These are phyloP conservation scores for Pocillopora damicornis DNA, from an alignment of 64 coral and sea anemone genomes.

Conservation along the genomic window DNA sequence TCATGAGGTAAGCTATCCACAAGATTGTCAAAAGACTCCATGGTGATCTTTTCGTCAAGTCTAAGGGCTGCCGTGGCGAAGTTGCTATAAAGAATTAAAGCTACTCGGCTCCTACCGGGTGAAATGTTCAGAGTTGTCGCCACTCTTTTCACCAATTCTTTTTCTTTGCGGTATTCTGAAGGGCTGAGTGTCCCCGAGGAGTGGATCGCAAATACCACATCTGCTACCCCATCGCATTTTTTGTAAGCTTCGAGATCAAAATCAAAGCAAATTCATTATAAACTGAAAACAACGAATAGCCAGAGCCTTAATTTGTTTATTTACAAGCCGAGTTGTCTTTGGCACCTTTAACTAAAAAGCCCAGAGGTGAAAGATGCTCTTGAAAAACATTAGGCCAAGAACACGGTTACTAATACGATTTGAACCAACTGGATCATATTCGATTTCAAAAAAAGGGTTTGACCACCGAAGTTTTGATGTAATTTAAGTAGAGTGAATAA, in stretches of 20 bases:
- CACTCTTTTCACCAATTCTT: conserved; percentile 65
- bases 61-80: conserved; percentile 39
- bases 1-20: conserved; percentile 45
- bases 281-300: background rate
- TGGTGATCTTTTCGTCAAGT: conserved; percentile 48
- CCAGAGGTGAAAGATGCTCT: no score
- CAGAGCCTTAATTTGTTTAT: background rate
- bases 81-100: conserved; percentile 69
- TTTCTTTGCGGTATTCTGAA: conserved; percentile 60
- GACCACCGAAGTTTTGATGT: no score
- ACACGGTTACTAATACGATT: no score
- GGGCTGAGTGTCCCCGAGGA: conserved; percentile 60
- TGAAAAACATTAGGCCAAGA: no score
- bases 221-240: conserved; percentile 28
- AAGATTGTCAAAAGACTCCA: conserved; percentile 45
- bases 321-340: no score
- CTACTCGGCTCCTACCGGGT: conserved; percentile 47
- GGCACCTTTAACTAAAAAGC: no score
- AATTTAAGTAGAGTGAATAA: no score
- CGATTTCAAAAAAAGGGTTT: no score
- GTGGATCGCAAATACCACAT: conserved; percentile 78
- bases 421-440: no score
- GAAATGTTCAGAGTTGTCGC: conserved; percentile 45
- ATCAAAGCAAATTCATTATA: background rate
- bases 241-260: background rate